These are phyloP conservation scores for Philotrypesis tridentata DNA, from an alignment of 1,140 invertebrate species.

Conservation along the genomic window DNA sequence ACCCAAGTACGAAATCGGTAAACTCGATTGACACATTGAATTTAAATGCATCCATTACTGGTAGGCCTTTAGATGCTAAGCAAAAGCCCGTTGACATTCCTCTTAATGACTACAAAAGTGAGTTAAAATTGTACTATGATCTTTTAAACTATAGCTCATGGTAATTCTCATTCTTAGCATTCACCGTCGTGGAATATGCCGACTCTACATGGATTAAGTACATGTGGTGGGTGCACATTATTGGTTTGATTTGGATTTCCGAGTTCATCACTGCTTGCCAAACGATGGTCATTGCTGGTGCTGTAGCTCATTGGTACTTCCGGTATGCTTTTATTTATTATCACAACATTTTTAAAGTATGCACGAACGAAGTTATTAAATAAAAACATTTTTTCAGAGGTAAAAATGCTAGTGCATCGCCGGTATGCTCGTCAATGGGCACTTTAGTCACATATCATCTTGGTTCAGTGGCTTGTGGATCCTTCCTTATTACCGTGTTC, in stretches of 20 bases:
- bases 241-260: conserved; percentile 90
- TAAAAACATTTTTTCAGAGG: conserved; percentile 72
- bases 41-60: conserved; percentile 37
- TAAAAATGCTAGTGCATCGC: conserved; percentile 75
- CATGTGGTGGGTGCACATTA: conserved; percentile 94
- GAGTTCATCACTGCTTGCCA: conserved; percentile 95
- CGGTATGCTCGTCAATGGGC: conserved; percentile 82
- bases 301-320: conserved; percentile 93
- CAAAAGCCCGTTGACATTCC: conserved; percentile 41
- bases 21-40: conserved; percentile 42
- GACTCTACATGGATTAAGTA: conserved; percentile 85
- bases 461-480: conserved; percentile 93
- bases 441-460: conserved; percentile 90
- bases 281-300: conserved; percentile 91
- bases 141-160: too few relatives aligned
- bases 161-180: conserved; percentile 67
- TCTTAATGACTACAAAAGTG: conserved; percentile 52
- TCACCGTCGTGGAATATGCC: conserved; percentile 80
- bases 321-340: conserved; percentile 71
- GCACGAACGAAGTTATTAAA: background rate
- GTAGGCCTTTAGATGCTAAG: conserved; percentile 24
- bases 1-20: conserved; percentile 71
- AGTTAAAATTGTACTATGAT: conserved; percentile 16
- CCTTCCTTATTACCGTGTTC: conserved; percentile 91
- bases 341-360: background rate